phyloP scores from a whole-genome alignment of 2,888 invertebrate species.

The Villa cingulata region DNA sequence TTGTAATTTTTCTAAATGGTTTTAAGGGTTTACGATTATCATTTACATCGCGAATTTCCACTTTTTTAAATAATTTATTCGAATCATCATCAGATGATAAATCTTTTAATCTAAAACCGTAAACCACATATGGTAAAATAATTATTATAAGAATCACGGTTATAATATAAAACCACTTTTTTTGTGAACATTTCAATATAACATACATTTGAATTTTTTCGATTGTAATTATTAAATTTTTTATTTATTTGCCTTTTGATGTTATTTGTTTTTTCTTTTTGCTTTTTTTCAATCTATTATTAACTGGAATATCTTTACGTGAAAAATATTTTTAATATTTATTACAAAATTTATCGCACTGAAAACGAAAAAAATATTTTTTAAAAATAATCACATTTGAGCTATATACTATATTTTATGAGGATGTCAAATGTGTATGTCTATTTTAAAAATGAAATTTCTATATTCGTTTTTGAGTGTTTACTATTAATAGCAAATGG shows the following conservation, averaged over 20 bases:
- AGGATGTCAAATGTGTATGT: no score
- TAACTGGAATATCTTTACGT: no score
- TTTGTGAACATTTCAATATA: neutral
- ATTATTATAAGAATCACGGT: neutral
- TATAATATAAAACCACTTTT: conserved; percentile 1
- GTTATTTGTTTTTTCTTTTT: conserved; percentile 16
- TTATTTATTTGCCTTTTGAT: conserved; percentile 12
- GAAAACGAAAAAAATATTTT: no score
- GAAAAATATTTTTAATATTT: no score
- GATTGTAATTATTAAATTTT: conserved; percentile 8
- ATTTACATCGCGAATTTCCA: neutral
- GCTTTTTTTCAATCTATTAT: conserved; percentile 10
- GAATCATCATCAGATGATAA: conserved; percentile 7
- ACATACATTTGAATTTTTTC: neutral
- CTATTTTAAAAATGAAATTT: no score
- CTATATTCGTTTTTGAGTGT: no score
- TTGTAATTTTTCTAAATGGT: conserved; percentile 27
- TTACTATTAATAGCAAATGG: no score
- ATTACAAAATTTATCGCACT: no score
- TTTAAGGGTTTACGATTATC: neutral
- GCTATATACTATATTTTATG: no score
- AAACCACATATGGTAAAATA: neutral
- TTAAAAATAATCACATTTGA: no score
- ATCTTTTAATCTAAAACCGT: conserved; percentile 12
- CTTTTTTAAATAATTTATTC: conserved; percentile 1